Percentiles rank a stretch among this genome's conserved stretches.
These are phyloP conservation scores for Yasuhikotakia modesta DNA, from an alignment of 2,797 vertebrate genomes.

Conservation along the genomic window DNA sequence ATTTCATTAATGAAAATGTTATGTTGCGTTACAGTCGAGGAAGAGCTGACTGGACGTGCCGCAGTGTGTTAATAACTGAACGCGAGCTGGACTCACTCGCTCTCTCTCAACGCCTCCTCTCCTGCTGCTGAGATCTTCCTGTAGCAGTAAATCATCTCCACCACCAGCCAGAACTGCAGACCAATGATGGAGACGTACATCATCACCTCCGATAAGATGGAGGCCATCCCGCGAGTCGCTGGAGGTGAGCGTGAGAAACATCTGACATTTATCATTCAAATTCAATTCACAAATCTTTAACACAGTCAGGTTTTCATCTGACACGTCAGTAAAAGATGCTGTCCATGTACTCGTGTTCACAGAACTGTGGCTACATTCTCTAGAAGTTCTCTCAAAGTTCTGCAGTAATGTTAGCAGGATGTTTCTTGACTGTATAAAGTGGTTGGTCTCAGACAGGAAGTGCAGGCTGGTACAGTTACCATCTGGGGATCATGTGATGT, in stretches of 20 bases:
- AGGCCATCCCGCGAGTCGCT: slow-evolving; percentile 85
- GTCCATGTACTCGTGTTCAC: neutral
- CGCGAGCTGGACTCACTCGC: slow-evolving; percentile 78
- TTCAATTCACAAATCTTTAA: neutral
- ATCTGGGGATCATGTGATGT: neutral
- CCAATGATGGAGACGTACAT: slow-evolving; percentile 92
- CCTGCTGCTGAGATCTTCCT: slow-evolving; percentile 86
- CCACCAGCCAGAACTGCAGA: slow-evolving; percentile 88
- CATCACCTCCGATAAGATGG: slow-evolving; percentile 92
- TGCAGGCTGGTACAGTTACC: slow-evolving; percentile 1
- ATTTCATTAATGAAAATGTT: neutral
- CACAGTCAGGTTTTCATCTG: neutral
- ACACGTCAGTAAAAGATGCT: neutral
- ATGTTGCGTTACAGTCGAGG: neutral
- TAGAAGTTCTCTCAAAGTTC: no score
- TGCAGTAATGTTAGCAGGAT: no score
- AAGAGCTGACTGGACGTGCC: neutral
- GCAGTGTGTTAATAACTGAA: neutral
- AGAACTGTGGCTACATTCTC: no score
- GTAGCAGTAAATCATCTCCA: slow-evolving; percentile 94
- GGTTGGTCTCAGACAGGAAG: slow-evolving; percentile 13
- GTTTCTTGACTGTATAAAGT: no score
- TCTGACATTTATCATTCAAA: no score
- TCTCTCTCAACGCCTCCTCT: slow-evolving; percentile 86
- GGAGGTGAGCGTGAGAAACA: neutral